A percentile compares a stretch with the other conserved stretches of the same genome.
phyloP scores from a whole-genome alignment of 2,888 invertebrate species.

The Chaitophorus viminalis region DNA sequence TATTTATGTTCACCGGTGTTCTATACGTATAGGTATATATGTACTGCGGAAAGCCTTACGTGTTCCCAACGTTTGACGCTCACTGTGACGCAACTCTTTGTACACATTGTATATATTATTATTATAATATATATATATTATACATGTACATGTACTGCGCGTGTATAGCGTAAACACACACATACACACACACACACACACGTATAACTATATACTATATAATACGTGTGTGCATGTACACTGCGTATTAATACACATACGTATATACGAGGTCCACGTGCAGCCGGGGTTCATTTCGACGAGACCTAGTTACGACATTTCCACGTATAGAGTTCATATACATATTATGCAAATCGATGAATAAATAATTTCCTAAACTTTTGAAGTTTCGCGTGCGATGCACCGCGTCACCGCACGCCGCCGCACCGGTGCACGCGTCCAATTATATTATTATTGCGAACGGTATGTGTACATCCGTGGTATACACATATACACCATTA shows the following conservation, averaged over 20 bases:
- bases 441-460: background rate
- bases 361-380: conserved; percentile 14
- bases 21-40: background rate
- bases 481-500: background rate
- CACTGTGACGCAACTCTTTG: background rate
- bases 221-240: background rate
- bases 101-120: no score
- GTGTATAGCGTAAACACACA: background rate
- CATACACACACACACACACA: background rate
- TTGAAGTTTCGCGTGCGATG: background rate
- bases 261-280: background rate
- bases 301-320: background rate
- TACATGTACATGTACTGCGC: background rate
- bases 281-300: background rate
- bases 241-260: no score
- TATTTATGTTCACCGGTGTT: no score
- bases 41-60: background rate
- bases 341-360: conserved; percentile 2
- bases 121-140: no score
- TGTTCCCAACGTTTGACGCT: background rate
- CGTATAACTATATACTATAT: no score
- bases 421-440: background rate
- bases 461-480: background rate
- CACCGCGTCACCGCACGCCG: background rate
- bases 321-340: background rate